Conservation (phyloP, 2,888 invertebrate species). For the Trissoscelio sp. region DNA sequence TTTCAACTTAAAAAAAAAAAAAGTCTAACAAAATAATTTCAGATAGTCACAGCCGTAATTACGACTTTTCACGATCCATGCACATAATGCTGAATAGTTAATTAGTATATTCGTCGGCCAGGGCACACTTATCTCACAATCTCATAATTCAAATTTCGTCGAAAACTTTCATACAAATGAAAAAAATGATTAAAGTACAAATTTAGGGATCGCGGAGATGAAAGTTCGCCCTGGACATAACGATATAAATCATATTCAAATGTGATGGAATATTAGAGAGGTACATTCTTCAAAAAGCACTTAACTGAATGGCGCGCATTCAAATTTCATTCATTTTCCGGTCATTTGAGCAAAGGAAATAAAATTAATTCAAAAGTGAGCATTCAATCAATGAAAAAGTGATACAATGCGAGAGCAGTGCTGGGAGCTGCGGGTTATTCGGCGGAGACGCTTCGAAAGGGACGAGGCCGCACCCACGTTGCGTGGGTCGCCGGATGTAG, state of each 20-base stretch:
- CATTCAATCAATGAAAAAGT: slow-evolving; percentile 61
- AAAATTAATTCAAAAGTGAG: slow-evolving; percentile 44
- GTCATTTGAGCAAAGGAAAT: slow-evolving; percentile 36
- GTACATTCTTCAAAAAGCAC: slow-evolving; percentile 43
- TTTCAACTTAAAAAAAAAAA: neutral
- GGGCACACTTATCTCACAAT: slow-evolving; percentile 46
- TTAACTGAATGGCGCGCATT: slow-evolving; percentile 26
- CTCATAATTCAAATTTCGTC: slow-evolving; percentile 56
- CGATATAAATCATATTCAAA: slow-evolving; percentile 60
- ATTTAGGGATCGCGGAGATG: slow-evolving; percentile 52
- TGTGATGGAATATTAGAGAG: slow-evolving; percentile 45
- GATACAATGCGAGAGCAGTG: slow-evolving; percentile 44
- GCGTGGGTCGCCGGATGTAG: slow-evolving; percentile 84
- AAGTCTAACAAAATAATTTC: slow-evolving; percentile 16
- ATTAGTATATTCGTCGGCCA: slow-evolving; percentile 58
- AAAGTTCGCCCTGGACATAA: slow-evolving; percentile 45
- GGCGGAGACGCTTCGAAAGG: slow-evolving; percentile 69
- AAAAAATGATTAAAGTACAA: slow-evolving; percentile 62
- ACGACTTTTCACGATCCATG: slow-evolving; percentile 54
- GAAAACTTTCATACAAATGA: slow-evolving; percentile 53
- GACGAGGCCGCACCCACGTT: slow-evolving; percentile 80
- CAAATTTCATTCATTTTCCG: slow-evolving; percentile 53
- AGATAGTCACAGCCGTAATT: slow-evolving; percentile 40
- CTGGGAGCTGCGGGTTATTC: slow-evolving; percentile 64
- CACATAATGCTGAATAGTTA: slow-evolving; percentile 61